A percentile compares a stretch with the other conserved stretches of the same genome.
These are phyloP conservation scores for Melanotaenia nigrans DNA, from an alignment of 2,797 vertebrate species.

Conservation along the genomic window DNA sequence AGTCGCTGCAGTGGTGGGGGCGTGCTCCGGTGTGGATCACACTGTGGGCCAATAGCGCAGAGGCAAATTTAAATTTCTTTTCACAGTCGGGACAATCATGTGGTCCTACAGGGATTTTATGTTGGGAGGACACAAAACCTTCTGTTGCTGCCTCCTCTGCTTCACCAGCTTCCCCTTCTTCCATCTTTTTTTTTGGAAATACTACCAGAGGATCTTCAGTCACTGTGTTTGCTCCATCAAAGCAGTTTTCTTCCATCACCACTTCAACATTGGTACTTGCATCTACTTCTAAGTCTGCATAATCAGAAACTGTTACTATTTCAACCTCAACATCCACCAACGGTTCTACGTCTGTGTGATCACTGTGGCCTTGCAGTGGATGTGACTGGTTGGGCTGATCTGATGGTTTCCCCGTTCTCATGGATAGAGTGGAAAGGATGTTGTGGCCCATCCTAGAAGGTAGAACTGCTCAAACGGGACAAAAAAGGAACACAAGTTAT, in stretches of 20 bases:
- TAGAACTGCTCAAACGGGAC: constrained; percentile 55
- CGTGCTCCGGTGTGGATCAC: constrained; percentile 83
- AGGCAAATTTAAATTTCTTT: constrained; percentile 81
- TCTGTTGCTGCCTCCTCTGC: background rate
- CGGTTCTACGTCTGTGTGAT: constrained; percentile 43
- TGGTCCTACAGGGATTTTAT: constrained; percentile 46
- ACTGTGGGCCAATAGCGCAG: constrained; percentile 77
- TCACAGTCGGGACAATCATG: constrained; percentile 80
- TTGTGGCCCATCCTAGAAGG: constrained; percentile 65
- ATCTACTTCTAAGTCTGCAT: constrained; percentile 68
- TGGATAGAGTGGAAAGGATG: constrained; percentile 64
- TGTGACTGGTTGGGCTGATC: constrained; percentile 26
- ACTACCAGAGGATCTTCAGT: constrained; percentile 1
- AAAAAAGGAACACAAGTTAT: background rate
- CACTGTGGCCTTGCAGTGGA: background rate
- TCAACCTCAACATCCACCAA: constrained; percentile 61
- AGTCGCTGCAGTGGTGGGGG: constrained; percentile 76
- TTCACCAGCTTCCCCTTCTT: constrained; percentile 5
- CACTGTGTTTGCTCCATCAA: constrained; percentile 3
- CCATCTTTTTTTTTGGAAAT: constrained; percentile 8
- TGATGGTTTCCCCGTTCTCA: constrained; percentile 13
- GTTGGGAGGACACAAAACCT: constrained; percentile 34
- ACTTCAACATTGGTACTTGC: constrained; percentile 35
- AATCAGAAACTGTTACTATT: constrained; percentile 68
- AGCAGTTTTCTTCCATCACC: constrained; percentile 33